Base-by-base conservation (phyloP, 2,113 vertebrate genomes). In the Collichthys lucidus region DNA sequence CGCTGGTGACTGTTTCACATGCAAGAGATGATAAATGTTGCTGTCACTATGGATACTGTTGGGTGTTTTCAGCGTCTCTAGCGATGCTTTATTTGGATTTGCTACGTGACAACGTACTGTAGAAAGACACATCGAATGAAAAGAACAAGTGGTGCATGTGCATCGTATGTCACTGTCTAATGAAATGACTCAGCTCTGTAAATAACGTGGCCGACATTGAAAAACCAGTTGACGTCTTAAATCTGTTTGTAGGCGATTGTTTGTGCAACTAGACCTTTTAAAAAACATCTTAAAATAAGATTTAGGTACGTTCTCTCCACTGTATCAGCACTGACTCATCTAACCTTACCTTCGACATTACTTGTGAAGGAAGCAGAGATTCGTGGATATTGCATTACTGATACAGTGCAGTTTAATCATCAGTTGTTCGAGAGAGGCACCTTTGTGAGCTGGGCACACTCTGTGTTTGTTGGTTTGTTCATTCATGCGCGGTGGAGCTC, bases 381-480 rank as follows among this genome's bases (percentile, higher is more conserved):
- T 26, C 2, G 9, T 46, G 65, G 53, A 17, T 57, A 14, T 57
- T 56, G 0, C n/a, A 4, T 70, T 8, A 4, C 16, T 55, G 55
- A 57, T 66, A 4, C 47, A 56, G 11, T 73, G 46, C 24, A 59
- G n/a, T 63, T 52, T 42, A 56, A 63, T 75, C 76, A 64, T 72
- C 14, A 53, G 52, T n/a, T 49, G 57, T 26, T 40, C 1, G 0
- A 26, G 44, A 65, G 59, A 5, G 60, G 29, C 19, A 5, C 55
- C 68, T 66, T 52, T 56, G 19, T 57, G 20, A 42, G 29, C 22
- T 0, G 4, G 20, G 17, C 24, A 53, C 47, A 49, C 44, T 76
- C 11, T 70, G 52, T 65, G 72, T 78, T 60, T 79, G 65, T 71
- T 79, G 8, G 52, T 73, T 74, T 75, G 72, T 79, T 65, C 75